Base-by-base conservation (phyloP, 2,113 vertebrate species). In the Eupsittula cactorum region DNA sequence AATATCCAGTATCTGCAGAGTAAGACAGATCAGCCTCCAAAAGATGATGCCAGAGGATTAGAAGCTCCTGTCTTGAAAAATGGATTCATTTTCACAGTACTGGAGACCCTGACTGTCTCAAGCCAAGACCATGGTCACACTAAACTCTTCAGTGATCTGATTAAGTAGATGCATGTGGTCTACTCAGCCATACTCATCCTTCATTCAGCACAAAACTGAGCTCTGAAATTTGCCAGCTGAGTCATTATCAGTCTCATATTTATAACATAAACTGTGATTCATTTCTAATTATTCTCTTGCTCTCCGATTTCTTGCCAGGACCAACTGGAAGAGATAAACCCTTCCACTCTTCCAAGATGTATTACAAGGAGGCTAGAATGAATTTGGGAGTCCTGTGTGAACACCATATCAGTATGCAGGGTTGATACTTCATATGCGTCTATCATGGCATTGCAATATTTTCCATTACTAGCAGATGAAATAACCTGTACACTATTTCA, bases 231-330 rank as follows among this genome's bases (percentile, higher is more conserved):
- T 88, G 64, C 64, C n/a, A 18, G 9, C 13, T 80, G 82, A 96
- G 31, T 77, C 59, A 68, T 69, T 90, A 90, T 39, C 49, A 76
- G 44, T 37, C 52, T 79, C 37, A 12, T 70, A 71, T 95, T 91
- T 89, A 46, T 53, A 87, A 81, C 33, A 77, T 16, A 87, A 85
- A 93, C 39, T 57, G 21, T 90, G 93, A 88, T 69, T 93, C 52
- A 82, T 88, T 73, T 76, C 15, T 7, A 47, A 13, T 88, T 93
- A 88, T 19, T 62, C 35, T 68, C 20, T 9, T 57, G 15, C 65
- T 91, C 62, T 73, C 12, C 1, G 59, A 49, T 77, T 92, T 88
- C 64, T 67, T 63, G 65, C 49, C 20, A 23, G 63, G 53, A 90
- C n/a, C 53, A 94, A 37, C 28, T 73, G 52, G 82, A 90, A 92